These are phyloP conservation scores for Urocyon cinereoargenteus DNA, from an alignment of 2,797 vertebrate genomes.

Conservation along the genomic window DNA sequence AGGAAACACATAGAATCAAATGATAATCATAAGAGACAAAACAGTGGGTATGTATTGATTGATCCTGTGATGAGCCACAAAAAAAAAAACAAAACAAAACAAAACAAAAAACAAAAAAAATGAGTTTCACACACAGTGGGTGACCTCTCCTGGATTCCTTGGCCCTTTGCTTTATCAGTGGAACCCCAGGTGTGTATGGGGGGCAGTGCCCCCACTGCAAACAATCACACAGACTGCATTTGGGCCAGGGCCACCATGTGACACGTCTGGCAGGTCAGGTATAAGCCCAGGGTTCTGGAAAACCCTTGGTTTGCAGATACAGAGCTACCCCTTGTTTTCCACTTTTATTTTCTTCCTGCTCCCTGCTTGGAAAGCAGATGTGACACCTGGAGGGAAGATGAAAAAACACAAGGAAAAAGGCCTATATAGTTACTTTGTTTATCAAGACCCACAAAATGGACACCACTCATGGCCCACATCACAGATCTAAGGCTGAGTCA, in stretches of 20 bases:
- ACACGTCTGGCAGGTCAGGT: not conserved
- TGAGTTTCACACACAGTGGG: not conserved
- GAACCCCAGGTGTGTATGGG: not conserved
- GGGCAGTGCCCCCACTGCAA: no score
- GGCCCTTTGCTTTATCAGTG: not conserved
- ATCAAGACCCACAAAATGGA: not conserved
- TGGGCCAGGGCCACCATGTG: fast-evolving
- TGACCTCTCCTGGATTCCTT: not conserved
- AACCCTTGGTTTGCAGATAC: not conserved
- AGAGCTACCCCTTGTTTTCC: no score
- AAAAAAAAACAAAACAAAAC: no score
- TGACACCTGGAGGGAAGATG: not conserved
- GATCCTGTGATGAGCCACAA: not conserved
- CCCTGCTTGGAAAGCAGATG: not conserved
- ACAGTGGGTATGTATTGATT: not conserved
- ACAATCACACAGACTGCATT: not conserved
- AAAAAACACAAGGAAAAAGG: not conserved
- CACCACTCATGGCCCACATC: not conserved
- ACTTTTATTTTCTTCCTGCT: not conserved
- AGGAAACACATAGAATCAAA: not conserved
- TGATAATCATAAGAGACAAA: not conserved
- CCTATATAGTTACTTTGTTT: not conserved
- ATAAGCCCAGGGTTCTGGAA: not conserved
- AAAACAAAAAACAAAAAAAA: no score
- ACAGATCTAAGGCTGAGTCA: not conserved